Percentiles rank a stretch among this genome's conserved stretches.
Conservation (phyloP, 2,113 vertebrate species). For the Sphaerodactylus townsendi region DNA sequence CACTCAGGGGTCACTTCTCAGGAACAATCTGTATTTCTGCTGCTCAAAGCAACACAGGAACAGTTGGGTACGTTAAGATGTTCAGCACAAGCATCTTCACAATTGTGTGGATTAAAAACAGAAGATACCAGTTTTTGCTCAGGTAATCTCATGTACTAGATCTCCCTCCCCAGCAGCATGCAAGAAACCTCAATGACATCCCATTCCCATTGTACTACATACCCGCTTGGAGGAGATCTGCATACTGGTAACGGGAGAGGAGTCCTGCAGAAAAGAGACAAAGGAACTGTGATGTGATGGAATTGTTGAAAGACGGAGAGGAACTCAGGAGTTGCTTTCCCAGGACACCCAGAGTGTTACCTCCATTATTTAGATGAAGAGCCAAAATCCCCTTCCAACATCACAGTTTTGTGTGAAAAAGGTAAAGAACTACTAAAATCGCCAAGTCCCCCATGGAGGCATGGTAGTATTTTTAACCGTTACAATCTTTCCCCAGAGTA, state of each 20-base stretch:
- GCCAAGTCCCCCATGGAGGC: not conserved
- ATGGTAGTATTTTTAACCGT: not conserved
- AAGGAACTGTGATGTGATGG: not conserved
- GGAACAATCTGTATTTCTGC: not conserved
- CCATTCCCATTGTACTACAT: conserved; percentile 42
- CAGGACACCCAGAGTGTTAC: not conserved
- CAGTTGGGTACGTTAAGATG: not conserved
- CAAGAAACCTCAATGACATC: not conserved
- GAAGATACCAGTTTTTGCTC: not conserved
- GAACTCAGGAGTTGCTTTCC: not conserved
- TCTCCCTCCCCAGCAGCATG: not conserved
- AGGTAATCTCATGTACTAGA: rapidly evolving
- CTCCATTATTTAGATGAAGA: not conserved
- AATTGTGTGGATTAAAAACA: not conserved
- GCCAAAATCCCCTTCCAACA: not conserved
- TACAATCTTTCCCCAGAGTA: not conserved
- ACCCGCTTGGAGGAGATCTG: conserved; percentile 96
- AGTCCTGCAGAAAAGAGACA: conserved; percentile 74
- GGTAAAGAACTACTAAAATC: not conserved
- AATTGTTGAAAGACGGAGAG: rapidly evolving
- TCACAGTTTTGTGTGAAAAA: not conserved
- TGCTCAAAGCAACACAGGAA: not conserved
- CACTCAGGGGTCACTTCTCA: not conserved
- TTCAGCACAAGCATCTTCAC: not conserved
- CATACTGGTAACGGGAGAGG: conserved; percentile 87